Conservation (phyloP, 2,797 vertebrate species). For the Hemibagrus guttatus region DNA sequence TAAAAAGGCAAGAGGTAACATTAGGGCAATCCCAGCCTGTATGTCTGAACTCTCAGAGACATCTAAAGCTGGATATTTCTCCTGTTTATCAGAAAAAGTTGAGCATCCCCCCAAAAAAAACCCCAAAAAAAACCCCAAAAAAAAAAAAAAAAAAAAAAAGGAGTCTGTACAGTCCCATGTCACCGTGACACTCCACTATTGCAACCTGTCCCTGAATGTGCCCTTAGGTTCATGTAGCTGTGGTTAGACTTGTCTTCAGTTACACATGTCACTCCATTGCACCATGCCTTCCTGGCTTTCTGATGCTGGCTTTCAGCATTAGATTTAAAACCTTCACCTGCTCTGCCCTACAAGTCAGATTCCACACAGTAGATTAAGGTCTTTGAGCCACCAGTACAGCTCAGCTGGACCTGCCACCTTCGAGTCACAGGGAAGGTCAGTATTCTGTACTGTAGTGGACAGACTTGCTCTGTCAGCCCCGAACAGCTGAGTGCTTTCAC, state of each 20-base stretch:
- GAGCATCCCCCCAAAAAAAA: no score
- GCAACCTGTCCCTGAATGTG: neutral
- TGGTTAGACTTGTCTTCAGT: neutral
- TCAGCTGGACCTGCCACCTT: constrained; percentile 2
- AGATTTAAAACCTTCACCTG: constrained; percentile 21
- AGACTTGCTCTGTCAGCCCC: neutral
- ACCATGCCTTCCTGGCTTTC: neutral
- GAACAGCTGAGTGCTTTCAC: neutral
- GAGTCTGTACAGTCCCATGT: neutral
- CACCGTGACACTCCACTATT: neutral
- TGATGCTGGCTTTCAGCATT: constrained; percentile 3
- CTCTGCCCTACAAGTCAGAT: neutral
- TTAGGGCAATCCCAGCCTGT: neutral
- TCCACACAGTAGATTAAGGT: neutral
- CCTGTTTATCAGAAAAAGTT: neutral
- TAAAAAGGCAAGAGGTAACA: constrained; percentile 14
- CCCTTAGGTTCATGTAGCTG: constrained; percentile 4
- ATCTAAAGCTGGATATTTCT: neutral
- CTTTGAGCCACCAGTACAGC: constrained; percentile 1
- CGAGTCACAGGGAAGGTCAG: neutral
- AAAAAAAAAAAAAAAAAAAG: neutral
- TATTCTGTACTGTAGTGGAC: neutral
- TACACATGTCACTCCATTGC: constrained; percentile 9
- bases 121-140: no score
- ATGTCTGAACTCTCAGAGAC: neutral